Evolutionary conservation across 1,140 invertebrate species (phyloP).

Genomic region (Conus betulinus): DNA sequence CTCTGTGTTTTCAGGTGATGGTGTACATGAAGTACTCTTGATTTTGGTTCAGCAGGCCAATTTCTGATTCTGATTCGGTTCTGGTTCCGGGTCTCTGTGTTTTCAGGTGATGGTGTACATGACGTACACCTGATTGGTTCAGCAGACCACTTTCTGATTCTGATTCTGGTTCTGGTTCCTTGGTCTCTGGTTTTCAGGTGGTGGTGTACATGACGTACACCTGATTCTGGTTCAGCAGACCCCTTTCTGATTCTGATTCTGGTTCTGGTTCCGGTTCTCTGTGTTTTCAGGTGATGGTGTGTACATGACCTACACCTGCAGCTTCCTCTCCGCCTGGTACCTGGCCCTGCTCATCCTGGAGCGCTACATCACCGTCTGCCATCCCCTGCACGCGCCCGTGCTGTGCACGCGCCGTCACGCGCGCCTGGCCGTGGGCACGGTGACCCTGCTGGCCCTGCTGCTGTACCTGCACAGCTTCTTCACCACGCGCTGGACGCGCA

Average conservation of each 20-base stretch:
- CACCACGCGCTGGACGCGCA: slow-evolving; percentile 40
- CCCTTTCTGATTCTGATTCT: slow-evolving; percentile 72
- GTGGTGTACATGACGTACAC: neutral
- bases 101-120: slow-evolving; percentile 6
- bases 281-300: slow-evolving; percentile 64
- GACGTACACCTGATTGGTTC: neutral
- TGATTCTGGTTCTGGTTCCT: neutral
- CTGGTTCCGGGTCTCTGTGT: neutral
- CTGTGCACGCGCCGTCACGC: slow-evolving; percentile 66
- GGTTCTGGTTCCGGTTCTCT: slow-evolving; percentile 60
- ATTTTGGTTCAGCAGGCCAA: neutral
- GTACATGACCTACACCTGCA: slow-evolving; percentile 69
- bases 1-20: neutral
- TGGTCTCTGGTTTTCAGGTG: neutral
- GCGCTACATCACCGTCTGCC: slow-evolving; percentile 72
- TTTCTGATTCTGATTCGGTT: neutral
- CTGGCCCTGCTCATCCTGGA: slow-evolving; percentile 75
- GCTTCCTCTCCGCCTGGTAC: slow-evolving; percentile 74
- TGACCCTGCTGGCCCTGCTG: slow-evolving; percentile 58
- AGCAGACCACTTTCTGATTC: neutral
- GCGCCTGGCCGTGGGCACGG: slow-evolving; percentile 36
- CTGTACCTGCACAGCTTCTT: slow-evolving; percentile 66
- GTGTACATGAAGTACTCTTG: neutral
- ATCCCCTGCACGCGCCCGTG: slow-evolving; percentile 67
- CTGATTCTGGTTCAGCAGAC: neutral